Conservation (phyloP, 2,113 vertebrate genomes). For the Tricholaema leucomelas region DNA sequence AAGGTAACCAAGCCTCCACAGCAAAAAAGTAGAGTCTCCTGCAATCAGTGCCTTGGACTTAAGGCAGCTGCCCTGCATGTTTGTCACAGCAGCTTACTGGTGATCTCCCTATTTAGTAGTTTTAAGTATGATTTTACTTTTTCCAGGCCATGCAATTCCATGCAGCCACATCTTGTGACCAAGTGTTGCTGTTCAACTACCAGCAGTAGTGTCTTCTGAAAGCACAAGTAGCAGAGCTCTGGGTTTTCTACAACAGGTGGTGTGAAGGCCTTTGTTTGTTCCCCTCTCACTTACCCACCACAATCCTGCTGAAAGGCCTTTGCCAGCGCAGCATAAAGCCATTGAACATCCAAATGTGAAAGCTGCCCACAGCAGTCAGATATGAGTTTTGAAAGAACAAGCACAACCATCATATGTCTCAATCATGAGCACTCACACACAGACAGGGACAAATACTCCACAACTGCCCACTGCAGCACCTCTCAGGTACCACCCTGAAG, state of each 20-base stretch:
- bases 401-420: accelerated
- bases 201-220: background rate
- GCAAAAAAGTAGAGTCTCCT: background rate
- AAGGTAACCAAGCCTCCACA: constrained; percentile 64
- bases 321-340: background rate
- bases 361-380: accelerated
- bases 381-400: background rate
- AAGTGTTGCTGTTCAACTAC: background rate
- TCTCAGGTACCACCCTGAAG: background rate
- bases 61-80: constrained; percentile 24
- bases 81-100: background rate
- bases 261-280: background rate
- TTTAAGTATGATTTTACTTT: background rate
- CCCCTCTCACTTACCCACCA: background rate
- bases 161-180: background rate
- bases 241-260: background rate
- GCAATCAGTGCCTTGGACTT: constrained; percentile 15
- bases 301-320: background rate
- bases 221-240: background rate
- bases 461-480: background rate
- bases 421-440: background rate
- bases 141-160: background rate
- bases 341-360: background rate
- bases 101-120: background rate
- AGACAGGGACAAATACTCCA: background rate